These are phyloP conservation scores for Antheraea yamamai DNA, from an alignment of 2,888 invertebrate genomes.

Conservation along the genomic window DNA sequence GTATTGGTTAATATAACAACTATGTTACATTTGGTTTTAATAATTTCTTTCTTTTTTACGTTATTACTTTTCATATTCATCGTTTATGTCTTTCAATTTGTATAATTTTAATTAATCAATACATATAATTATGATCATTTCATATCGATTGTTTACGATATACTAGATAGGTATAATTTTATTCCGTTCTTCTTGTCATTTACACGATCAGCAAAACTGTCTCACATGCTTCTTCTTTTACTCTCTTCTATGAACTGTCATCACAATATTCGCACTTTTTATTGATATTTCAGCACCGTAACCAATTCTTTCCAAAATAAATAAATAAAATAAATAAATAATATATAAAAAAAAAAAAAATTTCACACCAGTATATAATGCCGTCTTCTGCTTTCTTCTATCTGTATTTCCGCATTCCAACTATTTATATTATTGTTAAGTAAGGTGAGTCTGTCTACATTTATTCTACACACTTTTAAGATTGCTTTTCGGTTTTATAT, in stretches of 20 bases:
- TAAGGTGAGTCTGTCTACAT: neutral
- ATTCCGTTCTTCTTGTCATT: neutral
- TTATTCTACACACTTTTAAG: neutral
- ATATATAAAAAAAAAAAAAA: no score
- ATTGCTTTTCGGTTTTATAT: no score
- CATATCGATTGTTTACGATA: neutral
- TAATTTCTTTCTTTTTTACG: neutral
- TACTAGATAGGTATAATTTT: neutral
- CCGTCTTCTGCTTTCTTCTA: no score
- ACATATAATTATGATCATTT: neutral
- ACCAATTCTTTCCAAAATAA: no score
- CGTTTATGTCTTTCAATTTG: neutral
- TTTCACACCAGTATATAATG: no score
- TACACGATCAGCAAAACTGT: no score
- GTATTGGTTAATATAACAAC: neutral
- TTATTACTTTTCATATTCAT: neutral
- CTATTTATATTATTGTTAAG: neutral
- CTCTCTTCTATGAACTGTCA: no score
- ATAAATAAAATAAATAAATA: no score
- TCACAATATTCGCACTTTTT: no score
- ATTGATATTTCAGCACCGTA: no score
- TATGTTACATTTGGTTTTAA: neutral
- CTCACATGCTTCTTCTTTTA: no score
- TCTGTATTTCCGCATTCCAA: no score
- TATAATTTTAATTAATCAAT: neutral